Evolutionary conservation across 2,113 vertebrate species (phyloP).

Genomic region (Amblyornis subalaris): DNA sequence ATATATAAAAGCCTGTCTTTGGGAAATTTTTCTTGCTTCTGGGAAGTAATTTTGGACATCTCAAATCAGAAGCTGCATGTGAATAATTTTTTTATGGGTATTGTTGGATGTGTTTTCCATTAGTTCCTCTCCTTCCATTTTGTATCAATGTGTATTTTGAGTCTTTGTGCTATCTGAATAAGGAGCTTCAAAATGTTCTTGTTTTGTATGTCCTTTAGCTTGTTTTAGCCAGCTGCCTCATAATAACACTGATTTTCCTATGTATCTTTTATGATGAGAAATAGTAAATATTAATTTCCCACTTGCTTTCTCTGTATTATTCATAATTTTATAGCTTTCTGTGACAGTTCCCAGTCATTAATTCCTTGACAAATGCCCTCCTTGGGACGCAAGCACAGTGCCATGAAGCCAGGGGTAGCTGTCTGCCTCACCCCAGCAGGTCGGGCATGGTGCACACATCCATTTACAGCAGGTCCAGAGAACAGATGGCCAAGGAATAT

Average conservation of each 20-base stretch:
- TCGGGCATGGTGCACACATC: background rate
- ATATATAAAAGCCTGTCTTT: background rate
- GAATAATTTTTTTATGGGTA: background rate
- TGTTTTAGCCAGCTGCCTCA: background rate
- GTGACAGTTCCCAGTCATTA: background rate
- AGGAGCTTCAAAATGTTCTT: background rate
- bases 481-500: background rate
- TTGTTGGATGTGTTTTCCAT: background rate
- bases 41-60: background rate
- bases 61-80: background rate
- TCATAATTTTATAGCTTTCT: background rate
- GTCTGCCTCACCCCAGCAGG: background rate
- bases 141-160: background rate
- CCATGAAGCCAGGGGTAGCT: background rate
- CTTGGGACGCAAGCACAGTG: background rate
- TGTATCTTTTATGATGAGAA: background rate
- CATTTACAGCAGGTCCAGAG: background rate
- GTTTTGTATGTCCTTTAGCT: background rate
- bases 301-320: background rate
- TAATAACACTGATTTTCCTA: background rate
- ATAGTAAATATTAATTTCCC: background rate
- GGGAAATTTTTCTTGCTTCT: background rate
- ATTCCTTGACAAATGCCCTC: background rate
- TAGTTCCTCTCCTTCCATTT: background rate
- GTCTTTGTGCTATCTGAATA: background rate